Percentiles rank a stretch among this genome's conserved stretches.
Evolutionary conservation across 2,113 vertebrate genomes (phyloP).

Genomic region (Illadopsis cleaveri): DNA sequence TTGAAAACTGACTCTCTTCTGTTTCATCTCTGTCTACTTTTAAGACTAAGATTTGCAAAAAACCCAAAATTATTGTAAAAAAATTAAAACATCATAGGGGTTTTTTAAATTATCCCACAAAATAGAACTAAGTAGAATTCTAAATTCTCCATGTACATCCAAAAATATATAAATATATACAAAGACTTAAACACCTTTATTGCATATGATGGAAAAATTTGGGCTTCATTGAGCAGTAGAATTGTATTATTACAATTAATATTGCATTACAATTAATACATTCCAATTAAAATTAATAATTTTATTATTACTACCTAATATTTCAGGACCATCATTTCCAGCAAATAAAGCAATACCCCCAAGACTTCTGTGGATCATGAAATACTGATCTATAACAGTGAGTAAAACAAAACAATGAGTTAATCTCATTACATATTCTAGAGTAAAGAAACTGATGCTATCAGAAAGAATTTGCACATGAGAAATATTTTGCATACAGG

Average conservation of each 20-base stretch:
- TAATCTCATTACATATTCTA: background rate
- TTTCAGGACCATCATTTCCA: background rate
- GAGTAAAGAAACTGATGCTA: background rate
- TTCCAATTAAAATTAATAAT: background rate
- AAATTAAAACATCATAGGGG: rapidly evolving
- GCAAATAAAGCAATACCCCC: background rate
- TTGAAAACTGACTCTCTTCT: background rate
- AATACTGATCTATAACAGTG: background rate
- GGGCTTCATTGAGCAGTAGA: background rate
- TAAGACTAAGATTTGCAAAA: background rate
- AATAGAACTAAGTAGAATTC: background rate
- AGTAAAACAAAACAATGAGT: background rate
- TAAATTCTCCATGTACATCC: background rate
- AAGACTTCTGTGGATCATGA: background rate
- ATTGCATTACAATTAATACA: too few relatives aligned
- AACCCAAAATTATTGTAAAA: background rate
- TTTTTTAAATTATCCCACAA: background rate
- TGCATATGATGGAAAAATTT: background rate
- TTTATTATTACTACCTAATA: background rate
- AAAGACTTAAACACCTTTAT: background rate
- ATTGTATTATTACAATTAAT: background rate
- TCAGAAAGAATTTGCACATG: background rate
- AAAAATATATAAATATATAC: background rate
- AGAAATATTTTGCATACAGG: background rate
- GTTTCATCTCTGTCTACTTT: background rate